These are phyloP conservation scores for Pipistrellus kuhlii DNA, from an alignment of 2,797 vertebrate species.

Conservation along the genomic window DNA sequence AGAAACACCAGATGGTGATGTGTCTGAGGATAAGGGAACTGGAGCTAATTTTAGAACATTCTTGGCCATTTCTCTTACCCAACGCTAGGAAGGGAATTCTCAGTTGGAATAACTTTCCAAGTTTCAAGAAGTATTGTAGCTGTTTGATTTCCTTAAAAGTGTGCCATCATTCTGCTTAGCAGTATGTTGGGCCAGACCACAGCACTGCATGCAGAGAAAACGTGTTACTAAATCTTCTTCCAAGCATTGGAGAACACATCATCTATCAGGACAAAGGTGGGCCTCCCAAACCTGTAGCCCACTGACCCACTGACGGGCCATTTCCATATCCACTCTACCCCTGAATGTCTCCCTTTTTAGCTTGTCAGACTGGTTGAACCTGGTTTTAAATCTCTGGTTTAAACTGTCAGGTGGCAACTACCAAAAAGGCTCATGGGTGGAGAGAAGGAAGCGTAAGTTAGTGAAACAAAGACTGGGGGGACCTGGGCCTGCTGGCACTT, in stretches of 20 bases:
- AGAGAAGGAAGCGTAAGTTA: constrained; percentile 19
- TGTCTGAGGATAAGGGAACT: constrained; percentile 47
- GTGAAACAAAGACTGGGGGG: not conserved
- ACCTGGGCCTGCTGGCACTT: constrained; percentile 17
- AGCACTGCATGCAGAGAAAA: not conserved
- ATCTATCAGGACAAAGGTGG: not conserved
- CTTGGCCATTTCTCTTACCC: constrained; percentile 60
- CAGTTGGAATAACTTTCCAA: constrained; percentile 57
- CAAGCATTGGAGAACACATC: not conserved
- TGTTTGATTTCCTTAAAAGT: constrained; percentile 53
- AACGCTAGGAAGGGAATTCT: constrained; percentile 66
- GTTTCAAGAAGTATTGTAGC: constrained; percentile 43
- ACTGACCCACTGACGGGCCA: not conserved
- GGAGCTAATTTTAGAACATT: constrained; percentile 72
- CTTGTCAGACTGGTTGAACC: not conserved
- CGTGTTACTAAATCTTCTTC: not conserved
- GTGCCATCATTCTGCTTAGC: constrained; percentile 4
- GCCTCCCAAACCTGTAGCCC: not conserved
- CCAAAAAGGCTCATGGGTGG: constrained; percentile 13
- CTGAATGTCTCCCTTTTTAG: not conserved
- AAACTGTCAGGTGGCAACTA: not conserved
- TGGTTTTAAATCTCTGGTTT: not conserved
- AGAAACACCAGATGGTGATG: constrained; percentile 71
- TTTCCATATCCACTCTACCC: not conserved
- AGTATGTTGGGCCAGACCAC: not conserved